A percentile compares a stretch with the other conserved stretches of the same genome.
Evolutionary conservation across 2,113 vertebrate genomes (phyloP).

Genomic region (Labeo rohita): DNA sequence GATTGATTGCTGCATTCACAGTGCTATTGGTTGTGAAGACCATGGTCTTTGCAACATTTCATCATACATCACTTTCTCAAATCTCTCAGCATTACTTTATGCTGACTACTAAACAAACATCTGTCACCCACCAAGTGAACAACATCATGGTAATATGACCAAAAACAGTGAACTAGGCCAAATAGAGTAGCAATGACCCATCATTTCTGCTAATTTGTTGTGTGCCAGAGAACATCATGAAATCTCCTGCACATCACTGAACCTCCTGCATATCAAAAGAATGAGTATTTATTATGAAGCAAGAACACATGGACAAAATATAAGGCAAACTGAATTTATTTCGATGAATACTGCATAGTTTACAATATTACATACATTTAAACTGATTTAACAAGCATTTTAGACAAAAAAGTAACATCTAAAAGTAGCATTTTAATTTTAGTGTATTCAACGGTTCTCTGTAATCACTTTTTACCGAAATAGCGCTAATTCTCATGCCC

Average conservation of each 20-base stretch:
- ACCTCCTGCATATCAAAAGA: neutral
- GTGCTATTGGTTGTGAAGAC: conserved; percentile 2
- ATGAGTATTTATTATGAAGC: too few species aligned
- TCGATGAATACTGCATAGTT: too few species aligned
- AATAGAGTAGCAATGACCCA: neutral
- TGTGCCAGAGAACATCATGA: neutral
- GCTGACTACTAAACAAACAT: neutral
- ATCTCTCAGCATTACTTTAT: neutral
- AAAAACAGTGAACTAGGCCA: neutral
- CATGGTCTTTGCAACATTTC: neutral
- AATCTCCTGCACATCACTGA: neutral
- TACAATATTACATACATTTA: too few species aligned
- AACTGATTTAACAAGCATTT: too few species aligned
- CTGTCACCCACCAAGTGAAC: neutral
- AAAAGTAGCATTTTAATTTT: too few species aligned
- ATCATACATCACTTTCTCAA: neutral
- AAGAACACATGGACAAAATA: too few species aligned
- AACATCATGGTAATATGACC: neutral
- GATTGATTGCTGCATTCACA: neutral
- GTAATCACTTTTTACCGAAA: too few species aligned
- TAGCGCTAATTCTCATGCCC: too few species aligned
- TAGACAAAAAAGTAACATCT: too few species aligned
- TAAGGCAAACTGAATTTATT: too few species aligned
- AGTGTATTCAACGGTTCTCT: too few species aligned
- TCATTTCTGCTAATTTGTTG: neutral